Conservation (phyloP, 2,888 invertebrate species). For the Hetaerina titia region DNA sequence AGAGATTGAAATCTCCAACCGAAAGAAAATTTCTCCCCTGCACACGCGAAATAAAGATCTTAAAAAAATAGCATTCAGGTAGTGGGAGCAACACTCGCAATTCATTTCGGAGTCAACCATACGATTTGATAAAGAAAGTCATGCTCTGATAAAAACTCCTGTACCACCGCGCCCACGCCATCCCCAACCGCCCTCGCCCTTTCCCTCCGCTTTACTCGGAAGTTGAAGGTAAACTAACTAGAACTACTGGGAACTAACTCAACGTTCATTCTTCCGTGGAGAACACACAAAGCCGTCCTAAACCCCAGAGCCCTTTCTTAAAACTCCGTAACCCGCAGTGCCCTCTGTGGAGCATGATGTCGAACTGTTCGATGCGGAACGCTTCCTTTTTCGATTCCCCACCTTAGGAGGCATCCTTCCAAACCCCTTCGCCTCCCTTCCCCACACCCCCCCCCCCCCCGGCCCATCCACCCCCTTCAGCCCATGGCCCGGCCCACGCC, state of each 20-base stretch:
- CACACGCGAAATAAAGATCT: too few species aligned
- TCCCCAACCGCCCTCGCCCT: not conserved
- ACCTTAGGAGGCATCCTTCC: not conserved
- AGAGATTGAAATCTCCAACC: too few species aligned
- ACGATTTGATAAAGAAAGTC: too few species aligned
- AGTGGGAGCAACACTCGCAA: too few species aligned
- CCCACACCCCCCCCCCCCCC: not conserved
- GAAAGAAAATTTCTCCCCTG: too few species aligned
- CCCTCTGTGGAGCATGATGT: slow-evolving; percentile 34
- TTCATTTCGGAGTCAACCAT: too few species aligned
- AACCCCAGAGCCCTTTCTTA: not conserved
- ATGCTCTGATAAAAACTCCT: too few species aligned
- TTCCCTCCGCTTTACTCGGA: not conserved
- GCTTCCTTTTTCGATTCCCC: slow-evolving; percentile 24
- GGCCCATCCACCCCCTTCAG: not conserved
- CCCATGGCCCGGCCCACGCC: not conserved
- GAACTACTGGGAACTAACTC: not conserved
- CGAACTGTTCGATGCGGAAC: slow-evolving; percentile 34
- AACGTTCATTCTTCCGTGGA: slow-evolving; percentile 44
- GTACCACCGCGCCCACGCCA: not conserved
- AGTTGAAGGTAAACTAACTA: not conserved
- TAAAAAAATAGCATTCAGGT: too few species aligned
- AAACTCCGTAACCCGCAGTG: not conserved
- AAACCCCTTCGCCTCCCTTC: not conserved
- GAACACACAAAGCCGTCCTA: not conserved